Base-by-base conservation (phyloP, 1,140 invertebrate genomes). In the Lepidurus packardi region DNA sequence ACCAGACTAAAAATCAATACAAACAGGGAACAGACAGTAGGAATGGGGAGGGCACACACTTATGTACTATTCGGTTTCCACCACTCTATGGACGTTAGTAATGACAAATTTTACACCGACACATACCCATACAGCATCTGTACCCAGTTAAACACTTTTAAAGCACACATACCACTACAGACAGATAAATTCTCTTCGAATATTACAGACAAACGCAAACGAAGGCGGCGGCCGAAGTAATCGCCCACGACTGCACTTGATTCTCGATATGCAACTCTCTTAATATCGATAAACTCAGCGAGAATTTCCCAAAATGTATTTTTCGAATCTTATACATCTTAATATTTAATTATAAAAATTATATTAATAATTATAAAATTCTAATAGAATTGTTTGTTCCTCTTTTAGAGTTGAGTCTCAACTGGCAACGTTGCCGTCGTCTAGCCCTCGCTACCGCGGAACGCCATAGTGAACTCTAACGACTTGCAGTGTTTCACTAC, bases 391-490 rank as follows among this genome's bases (percentile, higher is more conserved):
- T 16, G 1, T 21, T 65, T 13, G 8, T n/a, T 7, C 16, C 16
- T 4, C 21, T 65, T 65, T 13, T n/a, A 65, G 21, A 65, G 21
- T 21, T 34, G 2, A 21, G 7, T 65, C 16, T 4, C 16, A 65
- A n/a, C 9, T 16, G 53, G 53, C 53, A 65, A 65, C 53, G 53
- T 16, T n/a, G 53, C 6, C 0, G 16, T 65, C 16, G 7, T 24
- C 53, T 73, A 45, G 47, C 43, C 73, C 47, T 76, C 43, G 24
- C 75, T 76, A 84, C 85, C 82, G 85, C 87, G 86, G 89, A 88
- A 90, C 90, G 91, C 90, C 90, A 92, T 92, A 91, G 90, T 91
- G 90, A 89, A 86, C 90, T 89, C 87, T 91, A 91, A 89, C 89
- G 90, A 90, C 90, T 90, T 88, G 13, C n/a, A 7, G 53, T 21